Conservation (phyloP, 1,140 invertebrate species). For the Danaus melanippus region DNA sequence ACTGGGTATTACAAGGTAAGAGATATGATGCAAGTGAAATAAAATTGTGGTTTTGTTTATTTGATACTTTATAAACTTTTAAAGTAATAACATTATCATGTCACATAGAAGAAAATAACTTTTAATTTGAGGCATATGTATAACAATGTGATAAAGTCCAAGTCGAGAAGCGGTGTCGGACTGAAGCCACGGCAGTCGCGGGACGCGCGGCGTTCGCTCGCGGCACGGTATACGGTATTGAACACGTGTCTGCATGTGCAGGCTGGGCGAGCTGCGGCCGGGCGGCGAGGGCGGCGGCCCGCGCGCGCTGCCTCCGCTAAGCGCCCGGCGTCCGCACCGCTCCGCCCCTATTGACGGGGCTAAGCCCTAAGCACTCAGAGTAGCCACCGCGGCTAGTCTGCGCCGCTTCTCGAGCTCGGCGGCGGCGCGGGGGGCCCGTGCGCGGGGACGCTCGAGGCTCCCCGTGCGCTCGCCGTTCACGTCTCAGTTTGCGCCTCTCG, state of each 20-base stretch:
- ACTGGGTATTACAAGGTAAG: slow-evolving; percentile 85
- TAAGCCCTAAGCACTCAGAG: slow-evolving; percentile 53
- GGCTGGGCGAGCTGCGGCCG: slow-evolving; percentile 56
- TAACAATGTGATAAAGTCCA: background rate
- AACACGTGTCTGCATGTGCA: slow-evolving; percentile 61
- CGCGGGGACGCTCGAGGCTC: slow-evolving; percentile 32
- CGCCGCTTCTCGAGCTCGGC: slow-evolving; percentile 57
- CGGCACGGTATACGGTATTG: slow-evolving; percentile 24
- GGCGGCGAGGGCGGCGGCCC: slow-evolving; percentile 44
- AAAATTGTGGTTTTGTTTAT: slow-evolving; percentile 21
- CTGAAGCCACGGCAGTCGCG: slow-evolving; percentile 30
- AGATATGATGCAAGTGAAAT: slow-evolving; percentile 8
- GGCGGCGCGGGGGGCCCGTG: slow-evolving; percentile 32
- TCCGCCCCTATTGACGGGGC: slow-evolving; percentile 52
- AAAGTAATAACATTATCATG: slow-evolving; percentile 12
- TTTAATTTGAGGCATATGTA: too few species aligned
- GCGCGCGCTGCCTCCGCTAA: slow-evolving; percentile 32
- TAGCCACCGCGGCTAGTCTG: slow-evolving; percentile 53
- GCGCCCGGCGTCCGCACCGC: slow-evolving; percentile 30
- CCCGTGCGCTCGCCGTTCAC: slow-evolving; percentile 35
- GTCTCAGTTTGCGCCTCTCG: slow-evolving; percentile 31
- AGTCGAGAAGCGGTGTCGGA: slow-evolving; percentile 60
- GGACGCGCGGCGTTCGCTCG: slow-evolving; percentile 10
- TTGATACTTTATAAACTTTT: slow-evolving; percentile 19
- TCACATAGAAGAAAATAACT: slow-evolving; percentile 12